phyloP scores from a whole-genome alignment of 53 echinoderm and acorn worm genomes.

The Holothuria scabra region DNA sequence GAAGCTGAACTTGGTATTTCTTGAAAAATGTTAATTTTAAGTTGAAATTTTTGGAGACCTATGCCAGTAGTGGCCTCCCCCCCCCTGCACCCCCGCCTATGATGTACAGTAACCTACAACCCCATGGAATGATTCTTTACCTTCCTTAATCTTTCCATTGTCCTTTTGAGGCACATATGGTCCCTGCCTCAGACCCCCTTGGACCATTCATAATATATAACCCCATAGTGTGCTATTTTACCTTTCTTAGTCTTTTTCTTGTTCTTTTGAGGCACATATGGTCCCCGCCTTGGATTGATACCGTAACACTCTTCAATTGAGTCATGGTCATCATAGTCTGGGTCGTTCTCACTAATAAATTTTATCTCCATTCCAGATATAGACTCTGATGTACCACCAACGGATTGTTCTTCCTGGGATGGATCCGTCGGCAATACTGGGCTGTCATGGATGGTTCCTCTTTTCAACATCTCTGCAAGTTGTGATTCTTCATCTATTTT shows the following conservation, averaged over 20 bases:
- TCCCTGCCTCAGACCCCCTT: neutral
- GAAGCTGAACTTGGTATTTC: too few relatives aligned
- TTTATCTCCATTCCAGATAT: neutral
- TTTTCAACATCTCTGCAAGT: constrained; percentile 3
- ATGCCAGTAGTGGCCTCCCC: too few relatives aligned
- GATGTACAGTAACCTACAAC: too few relatives aligned
- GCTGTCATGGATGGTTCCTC: constrained; percentile 2
- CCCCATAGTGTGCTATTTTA: neutral
- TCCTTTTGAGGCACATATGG: constrained; percentile 16
- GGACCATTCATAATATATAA: too few relatives aligned
- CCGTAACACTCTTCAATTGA: constrained; percentile 49
- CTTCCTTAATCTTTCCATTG: too few relatives aligned
- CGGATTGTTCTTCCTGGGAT: neutral
- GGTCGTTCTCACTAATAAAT: constrained; percentile 17
- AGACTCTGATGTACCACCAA: too few relatives aligned
- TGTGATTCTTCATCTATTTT: too few relatives aligned
- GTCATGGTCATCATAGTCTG: constrained; percentile 34
- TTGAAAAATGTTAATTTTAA: too few relatives aligned
- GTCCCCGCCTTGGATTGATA: constrained; percentile 35
- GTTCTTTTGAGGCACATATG: constrained; percentile 19
- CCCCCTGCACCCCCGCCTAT: too few relatives aligned
- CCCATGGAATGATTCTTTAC: too few relatives aligned
- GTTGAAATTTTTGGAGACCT: too few relatives aligned
- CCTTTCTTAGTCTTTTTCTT: constrained; percentile 26
- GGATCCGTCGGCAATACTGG: neutral